Evolutionary conservation across 2,888 invertebrate species (phyloP), one percentile per base, ranked within the genome.

Genomic region (Prenolepis imparis): DNA sequence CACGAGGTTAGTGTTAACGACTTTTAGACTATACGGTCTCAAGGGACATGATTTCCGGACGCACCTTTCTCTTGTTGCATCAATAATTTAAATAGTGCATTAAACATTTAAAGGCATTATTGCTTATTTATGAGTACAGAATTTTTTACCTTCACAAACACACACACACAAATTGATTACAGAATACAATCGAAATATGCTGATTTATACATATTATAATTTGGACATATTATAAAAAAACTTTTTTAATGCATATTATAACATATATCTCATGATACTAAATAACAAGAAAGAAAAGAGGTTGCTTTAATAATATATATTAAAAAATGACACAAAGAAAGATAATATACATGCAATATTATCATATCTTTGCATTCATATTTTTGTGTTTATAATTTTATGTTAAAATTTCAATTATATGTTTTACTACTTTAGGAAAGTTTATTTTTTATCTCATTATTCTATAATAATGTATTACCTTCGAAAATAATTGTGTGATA

Each of bases 1-100:
- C 88, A 85, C 12, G 74, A 70, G 88, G 88, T 88, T 87, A 86
- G 77, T 61, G 67, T 83, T 83, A 84, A 78, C 78, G 68, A 81
- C 82, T 81, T 77, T 82, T 55, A 77, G 28, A 61, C 59, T 57
- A 32, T 28, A 57, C 28, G 32, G 21, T 70, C 28, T 41, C 77
- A 44, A 41, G 21, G 12, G 21, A 72, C 41, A 78, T 68, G 21
- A 80, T 78, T 59, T 70, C 57, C 57, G 57, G 21, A 55, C 55
- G 3, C 28, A 68, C 21, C 9, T 72, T 72, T 59, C 12, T 39
- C 15, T 24, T 3, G 21, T 21, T 21, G 12, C 21, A 78, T 70
- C 57, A 41, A 63, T 28, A 66, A 59, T 59, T 70, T 18, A 70
- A 57, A 3, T 32, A 59, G 18, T 5, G 6, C 2, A 12, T 66